Evolutionary conservation across 92 coral and sea anemone species (phyloP), one percentile per base, ranked within the genome.

Genomic region (Bergia sp.): DNA sequence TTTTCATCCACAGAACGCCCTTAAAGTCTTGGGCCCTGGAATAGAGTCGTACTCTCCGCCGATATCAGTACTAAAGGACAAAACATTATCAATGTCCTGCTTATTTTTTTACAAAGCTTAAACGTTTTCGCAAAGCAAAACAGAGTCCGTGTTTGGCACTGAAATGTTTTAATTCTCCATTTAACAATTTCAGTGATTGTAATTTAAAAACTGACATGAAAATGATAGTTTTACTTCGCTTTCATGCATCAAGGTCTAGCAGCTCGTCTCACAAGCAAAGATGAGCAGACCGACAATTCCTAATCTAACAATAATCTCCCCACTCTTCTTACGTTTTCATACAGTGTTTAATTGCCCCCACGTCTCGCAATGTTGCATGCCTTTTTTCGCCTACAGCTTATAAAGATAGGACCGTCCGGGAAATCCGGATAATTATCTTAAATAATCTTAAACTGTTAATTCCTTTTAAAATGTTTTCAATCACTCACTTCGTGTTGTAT

Each of bases 391-490:
- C 36, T n/a, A 15, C 47, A 45, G 53, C 43, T 20, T n/a, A 8
- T 20, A 0, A 6, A 73, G 78, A 47, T n/a, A 40, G 49, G 12
- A 21, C 29, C 18, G 1, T 1, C 53, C 41, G 21, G 77, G 75
- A 50, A 69, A 16, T 45, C 77, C 64, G 61, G 67, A 45, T 67
- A 6, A 21, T 84, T 45, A 71, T 44, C 69, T 29, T 29, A 44
- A 20, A 47, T 43, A 37, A 73, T 44, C 9, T 12, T 47, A n/a
- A 45, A 49, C 43, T 20, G 40, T 20, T 84, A 67, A 44, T 69
- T 45, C 77, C 65, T 67, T 41, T 29, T 67, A 45, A 83, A 83
- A 69, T 55, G 74, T 67, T 43, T 69, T 23, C 78, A 71, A 29
- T 71, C 87, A 15, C 43, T 38, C 7, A 55, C 23, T 12, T 58